Base-by-base conservation (phyloP, 1,140 invertebrate genomes). In the Atopsyche davidsoni region DNA sequence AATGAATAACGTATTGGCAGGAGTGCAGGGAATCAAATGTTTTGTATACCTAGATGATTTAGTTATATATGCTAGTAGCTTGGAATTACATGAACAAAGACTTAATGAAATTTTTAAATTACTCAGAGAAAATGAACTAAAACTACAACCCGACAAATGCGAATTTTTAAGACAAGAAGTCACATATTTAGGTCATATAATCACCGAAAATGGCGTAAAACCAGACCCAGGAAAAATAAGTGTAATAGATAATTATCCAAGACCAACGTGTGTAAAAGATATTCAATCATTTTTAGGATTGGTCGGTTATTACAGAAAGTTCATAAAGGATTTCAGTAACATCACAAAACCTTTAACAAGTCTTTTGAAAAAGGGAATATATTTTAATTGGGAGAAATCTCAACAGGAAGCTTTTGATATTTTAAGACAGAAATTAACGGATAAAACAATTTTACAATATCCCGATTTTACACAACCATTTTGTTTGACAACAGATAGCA, bases 1-100 rank as follows among this genome's bases (percentile, higher is more conserved):
- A 9, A 64, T 66, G 58, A 55, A 65, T 35, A 50, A 24, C 7
- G 48, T 65, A n/a, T 45, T 69, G 7, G 7, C 34, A 2, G 58
- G 59, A 11, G 19, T 65, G 6, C 31, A 50, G 39, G 48, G 46
- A 11, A 39, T 51, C 3, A 32, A 50, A 38, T 46, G 23, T 32
- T 63, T 41, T 42, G 60, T 70, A 4, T 75, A 75, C 55, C 36
- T 76, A 6, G 75, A 76, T 58, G 73, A 77, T 44, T 62, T 75
- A 6, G 46, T 55, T 2, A 36, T 55, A 1, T 40, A 55, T 19
- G 46, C 41, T 32, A 16, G 10, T 41, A 22, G 17, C 14, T 58
- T 67, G 6, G 53, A 74, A 43, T 60, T 67, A 46, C 72, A 76
- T 41, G 54, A 69, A 10, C 32, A 60, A 54, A 65, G 63, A 51